Percentiles rank a stretch among this genome's conserved stretches.
Evolutionary conservation across 1,140 invertebrate species (phyloP).

Genomic region (Mycetomoellerius zeteki): DNA sequence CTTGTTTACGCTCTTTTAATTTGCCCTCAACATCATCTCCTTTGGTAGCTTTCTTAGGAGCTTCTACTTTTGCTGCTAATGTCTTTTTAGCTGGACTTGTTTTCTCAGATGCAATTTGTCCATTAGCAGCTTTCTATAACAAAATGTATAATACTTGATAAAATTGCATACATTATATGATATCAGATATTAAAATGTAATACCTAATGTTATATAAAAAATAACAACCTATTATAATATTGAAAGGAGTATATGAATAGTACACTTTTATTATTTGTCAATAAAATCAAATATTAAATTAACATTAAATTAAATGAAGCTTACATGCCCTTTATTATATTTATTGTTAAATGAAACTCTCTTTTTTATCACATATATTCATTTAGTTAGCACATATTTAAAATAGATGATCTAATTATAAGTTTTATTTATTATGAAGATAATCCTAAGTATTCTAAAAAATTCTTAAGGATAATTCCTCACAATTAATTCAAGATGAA

Average conservation of each 20-base stretch:
- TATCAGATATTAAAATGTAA: not conserved
- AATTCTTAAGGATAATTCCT: too few relatives aligned
- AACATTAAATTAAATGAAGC: not conserved
- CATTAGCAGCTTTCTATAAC: conserved; percentile 86
- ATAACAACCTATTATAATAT: not conserved
- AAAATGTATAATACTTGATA: conserved; percentile 21
- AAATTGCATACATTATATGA: not conserved
- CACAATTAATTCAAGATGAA: too few relatives aligned
- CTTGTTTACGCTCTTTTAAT: conserved; percentile 86
- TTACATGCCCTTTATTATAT: too few relatives aligned
- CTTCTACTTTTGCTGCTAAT: conserved; percentile 83
- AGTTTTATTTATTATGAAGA: not conserved
- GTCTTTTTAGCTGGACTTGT: conserved; percentile 87
- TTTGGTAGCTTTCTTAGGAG: conserved; percentile 83
- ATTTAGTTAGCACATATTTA: not conserved
- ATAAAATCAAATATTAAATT: not conserved
- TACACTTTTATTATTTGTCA: not conserved
- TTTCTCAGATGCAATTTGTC: conserved; percentile 84
- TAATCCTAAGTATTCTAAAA: too few relatives aligned
- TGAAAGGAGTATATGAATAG: not conserved
- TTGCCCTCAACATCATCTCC: conserved; percentile 84
- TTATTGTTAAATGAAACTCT: too few relatives aligned
- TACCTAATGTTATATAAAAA: too few relatives aligned
- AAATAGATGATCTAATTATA: not conserved
- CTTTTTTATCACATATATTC: not conserved